Percentiles rank a stretch among this genome's conserved stretches.
phyloP scores from a whole-genome alignment of 2,888 invertebrate genomes.

The Agonopterix alstromeriana region DNA sequence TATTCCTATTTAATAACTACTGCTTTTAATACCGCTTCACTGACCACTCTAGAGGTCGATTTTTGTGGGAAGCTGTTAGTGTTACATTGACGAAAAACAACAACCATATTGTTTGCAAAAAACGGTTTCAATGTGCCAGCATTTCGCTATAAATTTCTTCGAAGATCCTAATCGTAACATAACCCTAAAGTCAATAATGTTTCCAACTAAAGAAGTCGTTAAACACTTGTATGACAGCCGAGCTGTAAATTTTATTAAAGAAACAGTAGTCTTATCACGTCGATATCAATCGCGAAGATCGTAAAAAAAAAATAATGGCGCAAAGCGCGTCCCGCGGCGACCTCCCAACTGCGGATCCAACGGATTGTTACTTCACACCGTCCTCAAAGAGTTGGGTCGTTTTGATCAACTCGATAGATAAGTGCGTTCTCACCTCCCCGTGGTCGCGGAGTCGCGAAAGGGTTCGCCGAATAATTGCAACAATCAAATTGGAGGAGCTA shows the following conservation, averaged over 20 bases:
- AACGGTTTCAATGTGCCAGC: conserved; percentile 20
- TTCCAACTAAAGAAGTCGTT: conserved; percentile 32
- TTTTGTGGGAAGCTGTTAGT: conserved; percentile 60
- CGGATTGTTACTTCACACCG: conserved; percentile 62
- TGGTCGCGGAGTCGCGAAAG: conserved; percentile 58
- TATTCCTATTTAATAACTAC: conserved; percentile 66
- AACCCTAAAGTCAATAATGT: conserved; percentile 18
- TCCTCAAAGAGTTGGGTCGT: conserved; percentile 64
- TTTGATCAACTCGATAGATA: conserved; percentile 57
- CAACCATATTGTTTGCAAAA: conserved; percentile 4
- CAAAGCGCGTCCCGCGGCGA: conserved; percentile 53
- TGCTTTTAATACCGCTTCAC: conserved; percentile 57
- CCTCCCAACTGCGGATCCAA: conserved; percentile 33
- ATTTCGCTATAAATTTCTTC: conserved; percentile 21
- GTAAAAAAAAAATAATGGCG: conserved; percentile 62
- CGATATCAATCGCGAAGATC: conserved; percentile 45
- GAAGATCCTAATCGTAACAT: conserved; percentile 16
- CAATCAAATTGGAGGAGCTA: conserved; percentile 73
- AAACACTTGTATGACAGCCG: conserved; percentile 27
- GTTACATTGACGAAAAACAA: conserved; percentile 4
- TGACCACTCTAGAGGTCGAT: conserved; percentile 51
- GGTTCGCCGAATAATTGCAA: conserved; percentile 74
- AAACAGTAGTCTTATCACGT: conserved; percentile 40
- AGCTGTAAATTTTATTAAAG: conserved; percentile 43
- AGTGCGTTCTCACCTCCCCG: conserved; percentile 73